Base-by-base conservation (phyloP, 1,140 invertebrate genomes). In the Oryzaephilus surinamensis region DNA sequence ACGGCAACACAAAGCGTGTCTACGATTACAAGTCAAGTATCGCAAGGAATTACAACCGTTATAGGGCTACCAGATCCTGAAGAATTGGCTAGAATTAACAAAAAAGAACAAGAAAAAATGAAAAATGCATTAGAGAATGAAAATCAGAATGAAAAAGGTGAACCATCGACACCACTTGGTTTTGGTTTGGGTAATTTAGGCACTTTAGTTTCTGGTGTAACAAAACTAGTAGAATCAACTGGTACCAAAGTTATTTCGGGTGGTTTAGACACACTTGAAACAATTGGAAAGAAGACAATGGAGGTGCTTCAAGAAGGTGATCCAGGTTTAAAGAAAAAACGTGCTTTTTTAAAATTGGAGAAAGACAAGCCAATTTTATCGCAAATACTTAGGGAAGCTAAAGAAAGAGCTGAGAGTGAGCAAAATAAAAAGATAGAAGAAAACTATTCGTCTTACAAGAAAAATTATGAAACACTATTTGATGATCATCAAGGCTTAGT, bases 261-360 rank as follows among this genome's bases (percentile, higher is more conserved):
- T 17, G 84, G 89, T 30, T 64, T 94, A 13, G 88, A 90, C 60
- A 91, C 90, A 0, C 61, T 95, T 33, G 91, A 95, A 61, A 80
- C 79, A 0, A 85, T 95, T 50, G 90, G 91, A 1, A 92, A 92
- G 54, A 93, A 93, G 57, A 93, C 91, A 0, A 89, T 93, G 77
- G 82, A 88, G 58, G 87, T 90, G 2, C 63, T 94, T 2, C 87
- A 91, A 63, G 88, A 92, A 39, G 84, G 85, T 41, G 88, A 93
- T 64, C 87, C 88, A 7, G 84, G 85, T 0, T 65, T 92, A 6
- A 80, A 78, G 33, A 87, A 85, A 56, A 91, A 89, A 52, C 61
- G 84, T 30, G 80, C 83, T 2, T 70, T 86, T 43, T 70, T 92
- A 3, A 73, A 76, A 17, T 65, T 77, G 16, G 72, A 77, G 19